Evolutionary conservation across 2,113 vertebrate genomes (phyloP).

Genomic region (Albula glossodonta): DNA sequence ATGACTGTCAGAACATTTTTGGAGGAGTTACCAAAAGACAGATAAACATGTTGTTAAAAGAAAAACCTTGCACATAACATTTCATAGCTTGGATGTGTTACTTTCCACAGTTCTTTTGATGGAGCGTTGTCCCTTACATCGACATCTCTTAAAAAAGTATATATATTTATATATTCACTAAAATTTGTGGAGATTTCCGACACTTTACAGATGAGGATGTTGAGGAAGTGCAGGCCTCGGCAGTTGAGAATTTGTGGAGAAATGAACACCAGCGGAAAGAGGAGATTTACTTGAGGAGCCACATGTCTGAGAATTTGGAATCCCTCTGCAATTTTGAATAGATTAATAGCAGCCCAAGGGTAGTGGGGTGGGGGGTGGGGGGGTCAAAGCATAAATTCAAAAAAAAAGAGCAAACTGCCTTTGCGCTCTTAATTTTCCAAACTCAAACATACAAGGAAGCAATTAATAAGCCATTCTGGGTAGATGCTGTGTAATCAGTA

Average conservation of each 20-base stretch:
- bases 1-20: too few species aligned
- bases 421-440: background rate
- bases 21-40: too few species aligned
- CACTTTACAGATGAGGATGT: background rate
- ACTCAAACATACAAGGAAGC: background rate
- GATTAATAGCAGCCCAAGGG: conserved; percentile 33
- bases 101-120: background rate
- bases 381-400: background rate
- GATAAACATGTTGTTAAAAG: too few species aligned
- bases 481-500: too few species aligned
- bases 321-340: conserved; percentile 37
- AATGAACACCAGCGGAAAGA: conserved; percentile 16
- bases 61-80: too few species aligned
- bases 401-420: background rate
- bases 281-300: background rate
- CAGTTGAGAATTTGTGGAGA: background rate
- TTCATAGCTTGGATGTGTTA: too few species aligned
- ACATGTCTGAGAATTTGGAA: conserved; percentile 12
- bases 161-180: too few species aligned
- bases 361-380: background rate
- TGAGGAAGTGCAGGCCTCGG: background rate
- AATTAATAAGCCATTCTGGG: background rate
- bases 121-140: background rate
- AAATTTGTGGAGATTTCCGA: too few species aligned
- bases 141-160: background rate